Conservation (phyloP, 2,113 vertebrate species). For the Cottus gobio region DNA sequence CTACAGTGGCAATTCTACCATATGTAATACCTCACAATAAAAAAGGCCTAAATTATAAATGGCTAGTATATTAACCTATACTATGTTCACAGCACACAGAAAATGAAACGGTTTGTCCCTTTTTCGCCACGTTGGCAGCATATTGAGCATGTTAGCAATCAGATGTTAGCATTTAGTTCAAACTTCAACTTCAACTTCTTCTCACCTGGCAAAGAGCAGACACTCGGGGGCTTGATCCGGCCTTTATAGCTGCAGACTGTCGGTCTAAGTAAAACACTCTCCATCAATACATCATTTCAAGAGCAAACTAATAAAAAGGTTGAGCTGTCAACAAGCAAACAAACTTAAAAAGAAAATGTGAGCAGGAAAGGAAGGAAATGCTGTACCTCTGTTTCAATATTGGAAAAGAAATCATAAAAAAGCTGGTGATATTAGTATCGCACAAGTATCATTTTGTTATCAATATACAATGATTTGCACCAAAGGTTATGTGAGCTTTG, state of each 20-base stretch:
- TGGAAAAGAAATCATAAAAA: background rate
- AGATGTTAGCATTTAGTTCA: background rate
- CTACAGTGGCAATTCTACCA: background rate
- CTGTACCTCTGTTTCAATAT: background rate
- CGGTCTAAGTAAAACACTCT: background rate
- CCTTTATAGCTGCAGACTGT: background rate
- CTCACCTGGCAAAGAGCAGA: background rate
- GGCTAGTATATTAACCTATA: background rate
- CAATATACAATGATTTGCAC: background rate
- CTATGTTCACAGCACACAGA: background rate
- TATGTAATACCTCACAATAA: background rate
- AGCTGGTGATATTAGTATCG: background rate
- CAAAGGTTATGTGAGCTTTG: background rate
- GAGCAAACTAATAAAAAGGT: conserved; percentile 23
- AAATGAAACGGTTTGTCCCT: too few relatives aligned
- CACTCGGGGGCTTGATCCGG: background rate
- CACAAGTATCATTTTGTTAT: background rate
- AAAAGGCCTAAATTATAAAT: background rate
- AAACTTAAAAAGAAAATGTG: background rate
- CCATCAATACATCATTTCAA: conserved; percentile 14
- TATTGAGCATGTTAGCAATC: background rate
- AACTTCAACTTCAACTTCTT: background rate
- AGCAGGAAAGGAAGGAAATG: background rate
- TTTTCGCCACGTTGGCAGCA: background rate
- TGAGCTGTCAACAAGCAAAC: conserved; percentile 15